Conservation (phyloP, 2,113 vertebrate species). For the Atrichornis clamosus region DNA sequence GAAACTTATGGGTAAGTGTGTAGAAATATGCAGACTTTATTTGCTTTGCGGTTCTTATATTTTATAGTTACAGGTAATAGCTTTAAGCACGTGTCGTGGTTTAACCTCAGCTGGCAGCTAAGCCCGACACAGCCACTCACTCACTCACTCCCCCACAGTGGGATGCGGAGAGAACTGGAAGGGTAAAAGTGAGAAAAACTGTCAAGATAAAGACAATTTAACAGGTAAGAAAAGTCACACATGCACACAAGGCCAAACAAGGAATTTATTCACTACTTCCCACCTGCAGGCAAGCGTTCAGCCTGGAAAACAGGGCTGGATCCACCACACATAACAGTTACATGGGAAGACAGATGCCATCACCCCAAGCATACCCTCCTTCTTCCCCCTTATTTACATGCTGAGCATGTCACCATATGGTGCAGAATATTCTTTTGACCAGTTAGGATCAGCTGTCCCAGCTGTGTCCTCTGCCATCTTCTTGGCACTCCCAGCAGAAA, state of each 20-base stretch:
- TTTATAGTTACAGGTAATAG: neutral
- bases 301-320: neutral
- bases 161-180: neutral
- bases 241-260: neutral
- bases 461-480: neutral
- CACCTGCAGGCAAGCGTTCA: neutral
- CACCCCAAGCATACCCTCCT: neutral
- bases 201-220: neutral
- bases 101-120: neutral
- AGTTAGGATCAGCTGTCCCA: neutral
- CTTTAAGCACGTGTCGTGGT: neutral
- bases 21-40: neutral
- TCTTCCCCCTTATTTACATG: neutral
- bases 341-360: neutral
- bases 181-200: neutral
- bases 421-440: neutral
- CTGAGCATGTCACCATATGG: neutral
- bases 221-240: neutral
- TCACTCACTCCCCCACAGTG: neutral
- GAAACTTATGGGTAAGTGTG: constrained; percentile 84
- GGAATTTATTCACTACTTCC: neutral
- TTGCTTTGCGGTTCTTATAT: neutral
- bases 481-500: neutral
- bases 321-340: neutral
- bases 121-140: neutral